A percentile compares a stretch with the other conserved stretches of the same genome.
These are phyloP conservation scores for Morone chrysops DNA, from an alignment of 2,113 vertebrate genomes.

Conservation along the genomic window DNA sequence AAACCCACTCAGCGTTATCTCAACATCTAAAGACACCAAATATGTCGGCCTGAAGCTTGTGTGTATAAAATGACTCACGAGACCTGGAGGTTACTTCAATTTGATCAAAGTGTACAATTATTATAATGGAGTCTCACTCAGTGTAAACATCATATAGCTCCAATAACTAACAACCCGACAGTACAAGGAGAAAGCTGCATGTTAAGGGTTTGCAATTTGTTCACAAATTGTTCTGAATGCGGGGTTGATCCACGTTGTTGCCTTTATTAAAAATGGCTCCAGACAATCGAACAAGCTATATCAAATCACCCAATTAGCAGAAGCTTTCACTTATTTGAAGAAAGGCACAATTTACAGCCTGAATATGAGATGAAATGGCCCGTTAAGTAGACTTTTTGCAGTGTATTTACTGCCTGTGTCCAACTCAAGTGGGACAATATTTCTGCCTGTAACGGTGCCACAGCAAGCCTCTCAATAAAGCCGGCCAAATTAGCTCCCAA, in stretches of 20 bases:
- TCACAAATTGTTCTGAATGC: background rate
- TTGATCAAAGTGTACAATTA: background rate
- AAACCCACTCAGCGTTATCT: background rate
- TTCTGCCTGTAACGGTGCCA: constrained; percentile 90
- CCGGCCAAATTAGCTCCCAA: constrained; percentile 88
- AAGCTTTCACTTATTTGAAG: background rate
- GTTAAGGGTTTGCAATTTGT: background rate
- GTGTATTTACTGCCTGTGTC: constrained; percentile 57
- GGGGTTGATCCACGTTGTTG: background rate
- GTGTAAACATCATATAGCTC: background rate
- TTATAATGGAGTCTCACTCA: too few species aligned
- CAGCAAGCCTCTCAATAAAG: constrained; percentile 91
- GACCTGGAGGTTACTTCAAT: background rate
- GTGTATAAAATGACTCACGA: background rate
- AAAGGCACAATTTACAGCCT: constrained; percentile 19
- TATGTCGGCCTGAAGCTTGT: background rate
- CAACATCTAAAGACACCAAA: background rate
- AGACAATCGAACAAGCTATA: background rate
- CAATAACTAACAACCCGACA: background rate
- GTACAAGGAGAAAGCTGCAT: too few species aligned
- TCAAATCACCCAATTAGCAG: constrained; percentile 21
- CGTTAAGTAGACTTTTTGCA: constrained; percentile 47
- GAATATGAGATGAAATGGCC: constrained; percentile 23
- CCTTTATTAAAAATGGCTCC: background rate
- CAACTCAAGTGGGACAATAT: constrained; percentile 86